A percentile compares a stretch with the other conserved stretches of the same genome.
Evolutionary conservation across 37 sponge, comb jelly and placozoan species (phyloP).

Genomic region (Agelas oroides): DNA sequence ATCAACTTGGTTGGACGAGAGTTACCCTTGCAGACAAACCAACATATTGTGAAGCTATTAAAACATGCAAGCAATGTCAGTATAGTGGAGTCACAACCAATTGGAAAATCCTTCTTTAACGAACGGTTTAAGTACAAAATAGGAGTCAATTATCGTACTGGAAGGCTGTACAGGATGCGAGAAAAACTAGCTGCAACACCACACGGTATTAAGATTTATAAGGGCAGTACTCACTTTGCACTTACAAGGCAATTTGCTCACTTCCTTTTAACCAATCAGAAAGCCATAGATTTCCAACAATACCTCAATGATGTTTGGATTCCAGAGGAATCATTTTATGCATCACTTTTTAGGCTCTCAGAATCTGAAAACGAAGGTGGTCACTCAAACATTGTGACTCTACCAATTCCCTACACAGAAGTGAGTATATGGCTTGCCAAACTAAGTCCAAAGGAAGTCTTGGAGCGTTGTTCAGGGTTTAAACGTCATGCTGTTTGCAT

Average conservation of each 20-base stretch:
- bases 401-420: background rate
- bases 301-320: conserved; percentile 21
- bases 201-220: no score
- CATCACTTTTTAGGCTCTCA: background rate
- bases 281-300: conserved; percentile 10
- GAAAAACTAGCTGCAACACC: no score
- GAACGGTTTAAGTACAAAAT: no score
- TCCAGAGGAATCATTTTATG: conserved; percentile 16
- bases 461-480: background rate
- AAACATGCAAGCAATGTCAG: background rate
- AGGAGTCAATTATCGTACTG: no score
- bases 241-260: background rate
- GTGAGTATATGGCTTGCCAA: background rate
- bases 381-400: no score
- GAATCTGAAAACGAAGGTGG: background rate
- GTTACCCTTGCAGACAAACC: conserved; percentile 53
- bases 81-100: no score
- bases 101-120: no score
- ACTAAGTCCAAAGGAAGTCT: background rate
- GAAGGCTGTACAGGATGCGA: no score
- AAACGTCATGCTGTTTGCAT: conserved; percentile 5
- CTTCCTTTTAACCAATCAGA: conserved; percentile 7
- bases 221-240: background rate
- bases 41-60: conserved; percentile 34
- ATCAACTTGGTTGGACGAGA: conserved; percentile 60